A percentile compares a stretch with the other conserved stretches of the same genome.
Evolutionary conservation across 2,888 invertebrate species (phyloP).

Genomic region (Pinctada fucata): DNA sequence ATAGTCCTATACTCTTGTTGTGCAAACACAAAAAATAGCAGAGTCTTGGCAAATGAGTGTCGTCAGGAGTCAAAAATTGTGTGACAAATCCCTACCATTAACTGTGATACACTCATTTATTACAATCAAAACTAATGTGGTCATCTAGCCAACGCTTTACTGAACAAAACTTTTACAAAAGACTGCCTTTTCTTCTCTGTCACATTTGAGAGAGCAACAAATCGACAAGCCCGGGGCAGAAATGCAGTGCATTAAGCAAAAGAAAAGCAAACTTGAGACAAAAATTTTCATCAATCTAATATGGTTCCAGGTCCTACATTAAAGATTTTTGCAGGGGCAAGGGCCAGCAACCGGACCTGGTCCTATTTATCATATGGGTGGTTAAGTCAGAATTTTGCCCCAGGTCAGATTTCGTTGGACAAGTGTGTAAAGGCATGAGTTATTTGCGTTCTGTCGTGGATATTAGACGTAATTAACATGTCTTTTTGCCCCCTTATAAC

Average conservation of each 20-base stretch:
- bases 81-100: background rate
- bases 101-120: constrained; percentile 4
- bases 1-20: no score
- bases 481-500: no score
- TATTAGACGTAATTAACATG: no score
- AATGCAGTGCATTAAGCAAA: background rate
- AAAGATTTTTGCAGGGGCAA: background rate
- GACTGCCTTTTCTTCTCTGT: background rate
- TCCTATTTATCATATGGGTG: background rate
- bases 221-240: background rate
- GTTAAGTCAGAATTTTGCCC: background rate
- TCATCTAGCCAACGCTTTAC: background rate
- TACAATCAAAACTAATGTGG: background rate
- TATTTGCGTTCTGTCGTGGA: no score
- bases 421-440: background rate
- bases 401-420: background rate
- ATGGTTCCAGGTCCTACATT: background rate
- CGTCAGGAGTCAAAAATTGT: no score
- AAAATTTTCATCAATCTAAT: background rate
- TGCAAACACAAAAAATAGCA: no score
- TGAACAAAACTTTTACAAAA: background rate
- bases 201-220: background rate
- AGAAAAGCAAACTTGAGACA: background rate
- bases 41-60: no score
- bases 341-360: background rate